Evolutionary conservation across 2,888 invertebrate genomes (phyloP), one percentile per base, ranked within the genome.

Genomic region (Chymomyza fuscimana): DNA sequence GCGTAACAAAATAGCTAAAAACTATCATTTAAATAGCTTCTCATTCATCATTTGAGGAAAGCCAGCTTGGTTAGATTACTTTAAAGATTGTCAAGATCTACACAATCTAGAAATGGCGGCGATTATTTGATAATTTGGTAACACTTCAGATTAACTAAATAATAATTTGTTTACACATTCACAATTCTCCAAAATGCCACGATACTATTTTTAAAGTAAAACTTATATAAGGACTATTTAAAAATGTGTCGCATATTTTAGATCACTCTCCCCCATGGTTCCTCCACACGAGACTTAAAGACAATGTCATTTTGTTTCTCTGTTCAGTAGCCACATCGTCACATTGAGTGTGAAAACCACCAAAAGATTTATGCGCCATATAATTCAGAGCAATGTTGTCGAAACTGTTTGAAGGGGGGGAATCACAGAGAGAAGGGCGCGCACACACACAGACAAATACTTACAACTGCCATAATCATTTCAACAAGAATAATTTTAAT

Each of bases 401-500:
- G 56, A 72, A 72, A 69, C 52, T 62, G 68, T 63, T 60, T 61
- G 72, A 68, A 76, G 63, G 66, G 67, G 32, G 51, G 25, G 60
- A 32, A 0, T 32, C 7, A 32, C 59, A 59, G 63, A 29, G 46
- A 25, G 67, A 58, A 36, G 29, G 16, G 59, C 56, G 65, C n/a
- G 73, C 16, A 67, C 62, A 54, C 7, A 46, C 40, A 46, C 32
- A 63, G 78, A 76, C 78, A 70, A 75, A 84, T 80, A 82, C 84
- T 84, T 86, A 87, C 86, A 84, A 82, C 73, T 80, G 84, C 86
- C 81, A 86, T 86, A 86, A 86, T 86, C 78, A 86, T 86, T 88
- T 87, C 89, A 89, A 89, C 88, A 89, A 89, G 89, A 89, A 89
- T 89, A 86, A 86, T 87, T 86, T 86, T 86, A 86, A 87, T 87